These are phyloP conservation scores for Onychomys torridus DNA, from an alignment of 2,797 vertebrate species.

Conservation along the genomic window DNA sequence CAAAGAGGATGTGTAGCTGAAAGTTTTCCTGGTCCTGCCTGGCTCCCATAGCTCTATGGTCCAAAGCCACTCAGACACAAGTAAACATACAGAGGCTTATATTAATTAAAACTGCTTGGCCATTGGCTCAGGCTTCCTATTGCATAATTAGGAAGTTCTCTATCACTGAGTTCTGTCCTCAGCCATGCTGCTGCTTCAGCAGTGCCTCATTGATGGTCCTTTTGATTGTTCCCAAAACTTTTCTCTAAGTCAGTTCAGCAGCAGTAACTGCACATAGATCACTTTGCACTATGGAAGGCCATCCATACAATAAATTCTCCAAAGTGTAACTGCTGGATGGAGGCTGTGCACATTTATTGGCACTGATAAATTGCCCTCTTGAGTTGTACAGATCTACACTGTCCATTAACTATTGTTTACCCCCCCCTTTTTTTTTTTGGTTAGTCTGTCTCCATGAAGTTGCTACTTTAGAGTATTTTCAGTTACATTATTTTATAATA, in stretches of 20 bases:
- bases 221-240: background rate
- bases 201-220: background rate
- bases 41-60: no score
- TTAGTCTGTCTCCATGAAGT: background rate
- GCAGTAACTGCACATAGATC: background rate
- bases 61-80: no score
- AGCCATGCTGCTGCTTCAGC: background rate
- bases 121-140: no score
- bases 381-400: background rate
- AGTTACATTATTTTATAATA: background rate
- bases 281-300: background rate
- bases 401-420: background rate
- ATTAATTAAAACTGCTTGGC: no score
- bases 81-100: no score
- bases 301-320: background rate
- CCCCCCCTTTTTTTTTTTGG: slow-evolving; percentile 5
- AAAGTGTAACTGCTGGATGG: background rate
- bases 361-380: background rate
- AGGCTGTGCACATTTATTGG: background rate
- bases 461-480: background rate
- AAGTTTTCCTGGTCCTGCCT: no score
- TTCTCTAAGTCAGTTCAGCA: background rate
- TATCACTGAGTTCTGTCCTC: background rate
- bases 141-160: background rate
- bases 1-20: background rate